These are phyloP conservation scores for Percina caprodes DNA, from an alignment of 2,113 vertebrate genomes.

Conservation along the genomic window DNA sequence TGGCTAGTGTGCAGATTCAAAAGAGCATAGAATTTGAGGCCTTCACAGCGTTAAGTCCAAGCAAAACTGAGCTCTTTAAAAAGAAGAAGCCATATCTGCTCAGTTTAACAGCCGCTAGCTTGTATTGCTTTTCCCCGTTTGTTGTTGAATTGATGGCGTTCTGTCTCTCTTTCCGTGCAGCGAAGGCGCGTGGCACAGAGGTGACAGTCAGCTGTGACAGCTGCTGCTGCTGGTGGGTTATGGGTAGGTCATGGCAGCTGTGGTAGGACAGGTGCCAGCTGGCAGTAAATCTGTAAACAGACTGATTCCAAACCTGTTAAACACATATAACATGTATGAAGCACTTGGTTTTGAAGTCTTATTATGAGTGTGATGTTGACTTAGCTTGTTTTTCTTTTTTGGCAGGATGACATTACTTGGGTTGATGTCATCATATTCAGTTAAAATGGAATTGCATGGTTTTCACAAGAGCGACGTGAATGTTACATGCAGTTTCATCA, in stretches of 20 bases:
- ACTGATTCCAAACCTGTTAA: constrained; percentile 46
- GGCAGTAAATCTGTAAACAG: constrained; percentile 36
- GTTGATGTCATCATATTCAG: constrained; percentile 13
- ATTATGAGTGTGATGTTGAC: neutral
- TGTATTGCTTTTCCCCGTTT: constrained; percentile 5
- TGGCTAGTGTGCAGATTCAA: constrained; percentile 61
- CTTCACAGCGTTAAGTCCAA: constrained; percentile 48
- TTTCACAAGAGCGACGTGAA: constrained; percentile 2
- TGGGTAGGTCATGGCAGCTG: constrained; percentile 67
- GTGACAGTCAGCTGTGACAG: constrained; percentile 65
- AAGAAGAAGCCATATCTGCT: constrained; percentile 18
- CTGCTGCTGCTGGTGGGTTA: constrained; percentile 68
- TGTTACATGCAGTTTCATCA: constrained; percentile 70
- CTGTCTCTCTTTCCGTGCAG: constrained; percentile 13
- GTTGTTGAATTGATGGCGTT: constrained; percentile 11
- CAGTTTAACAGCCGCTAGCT: neutral
- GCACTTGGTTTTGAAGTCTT: neutral
- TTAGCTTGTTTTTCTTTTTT: neutral
- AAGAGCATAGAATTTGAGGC: constrained; percentile 36
- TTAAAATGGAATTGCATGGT: constrained; percentile 7
- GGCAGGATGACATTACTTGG: neutral
- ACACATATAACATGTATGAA: constrained; percentile 3
- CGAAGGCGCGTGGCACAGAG: constrained; percentile 15
- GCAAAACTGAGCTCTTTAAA: constrained; percentile 28
- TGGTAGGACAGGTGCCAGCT: constrained; percentile 64